Evolutionary conservation across 2,113 vertebrate genomes (phyloP).

Genomic region (Ictalurus furcatus): DNA sequence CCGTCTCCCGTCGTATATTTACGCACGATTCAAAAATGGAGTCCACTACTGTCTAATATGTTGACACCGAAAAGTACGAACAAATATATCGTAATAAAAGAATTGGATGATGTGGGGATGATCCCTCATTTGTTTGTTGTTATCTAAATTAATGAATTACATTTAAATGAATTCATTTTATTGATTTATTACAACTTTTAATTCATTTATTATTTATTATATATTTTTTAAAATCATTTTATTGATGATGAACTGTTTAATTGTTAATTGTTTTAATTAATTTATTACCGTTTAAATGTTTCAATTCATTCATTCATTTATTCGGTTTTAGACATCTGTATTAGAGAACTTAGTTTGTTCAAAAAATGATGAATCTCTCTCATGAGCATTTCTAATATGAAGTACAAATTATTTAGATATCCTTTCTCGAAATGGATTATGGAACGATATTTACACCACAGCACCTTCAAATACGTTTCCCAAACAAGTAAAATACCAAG

Average conservation of each 20-base stretch:
- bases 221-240: neutral
- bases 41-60: neutral
- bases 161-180: neutral
- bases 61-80: neutral
- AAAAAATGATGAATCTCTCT: neutral
- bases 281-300: neutral
- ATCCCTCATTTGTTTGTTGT: neutral
- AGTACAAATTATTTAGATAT: neutral
- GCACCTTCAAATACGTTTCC: neutral
- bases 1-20: neutral
- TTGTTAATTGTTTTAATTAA: neutral
- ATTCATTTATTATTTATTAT: neutral
- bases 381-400: neutral
- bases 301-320: neutral
- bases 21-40: neutral
- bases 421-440: neutral
- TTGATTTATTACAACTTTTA: neutral
- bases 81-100: too few species aligned
- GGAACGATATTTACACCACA: too few species aligned
- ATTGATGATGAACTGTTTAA: neutral
- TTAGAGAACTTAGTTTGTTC: neutral
- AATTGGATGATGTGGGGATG: neutral
- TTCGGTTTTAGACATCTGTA: neutral
- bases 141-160: too few species aligned
- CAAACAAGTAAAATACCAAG: neutral